Evolutionary conservation across 2,797 vertebrate genomes (phyloP), one percentile per base, ranked within the genome.

Genomic region (Sternotherus odoratus): DNA sequence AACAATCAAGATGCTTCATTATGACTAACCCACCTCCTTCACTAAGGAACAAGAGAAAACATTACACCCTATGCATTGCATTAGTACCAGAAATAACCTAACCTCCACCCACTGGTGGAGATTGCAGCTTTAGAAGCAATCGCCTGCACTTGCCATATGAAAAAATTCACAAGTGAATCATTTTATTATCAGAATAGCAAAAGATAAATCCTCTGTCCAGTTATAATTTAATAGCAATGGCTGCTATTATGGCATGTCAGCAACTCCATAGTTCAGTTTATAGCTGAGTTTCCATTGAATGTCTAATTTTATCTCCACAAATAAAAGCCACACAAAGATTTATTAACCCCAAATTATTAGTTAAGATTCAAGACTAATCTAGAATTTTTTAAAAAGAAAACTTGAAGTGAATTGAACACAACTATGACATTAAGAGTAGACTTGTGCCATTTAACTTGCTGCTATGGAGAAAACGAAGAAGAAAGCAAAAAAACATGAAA

Each of bases 271-370:
- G 33, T 10, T 28, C 36, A 63, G 36, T 36, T 23, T 26, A 56
- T 43, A 75, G 17, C n/a, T 57, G 19, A 83, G 74, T 84, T 88
- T 94, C 90, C 49, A 78, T 11, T 43, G 69, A 36, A 86, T 24
- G 66, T 69, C 69, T 23, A 6, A n/a, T 86, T 80, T 66, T 81
- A 78, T 56, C 85, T 50, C 77, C 28, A 30, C n/a, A 88, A 3
- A 85, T n/a, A 95, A 88, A 93, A 93, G 66, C 28, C 5, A 28
- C 9, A n/a, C 39, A 43, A 3, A 28, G 39, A 15, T 46, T n/a
- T 63, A 63, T n/a, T 24, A 23, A 72, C 69, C 11, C 19, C 26
- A 60, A 79, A 79, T 43, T 80, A 53, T 23, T 48, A 79, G 39
- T 1, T 28, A 36, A 90, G 17, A 17, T 85, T 30, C 8, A 63